Evolutionary conservation across 2,888 invertebrate species (phyloP).

Genomic region (Platycheirus rosarum): DNA sequence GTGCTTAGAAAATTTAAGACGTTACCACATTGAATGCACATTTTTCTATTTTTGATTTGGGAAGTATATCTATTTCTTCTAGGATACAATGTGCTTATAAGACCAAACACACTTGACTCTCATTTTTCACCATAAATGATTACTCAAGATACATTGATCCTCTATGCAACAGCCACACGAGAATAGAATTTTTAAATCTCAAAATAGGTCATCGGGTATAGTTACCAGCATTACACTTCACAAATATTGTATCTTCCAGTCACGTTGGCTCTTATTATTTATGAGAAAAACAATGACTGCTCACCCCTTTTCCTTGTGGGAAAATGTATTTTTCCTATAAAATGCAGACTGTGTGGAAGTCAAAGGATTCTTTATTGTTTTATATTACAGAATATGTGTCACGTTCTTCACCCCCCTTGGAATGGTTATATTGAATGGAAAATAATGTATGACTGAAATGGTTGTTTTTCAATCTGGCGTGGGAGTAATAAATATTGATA

Average conservation of each 20-base stretch:
- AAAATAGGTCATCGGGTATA: neutral
- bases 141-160: too few relatives aligned
- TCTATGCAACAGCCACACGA: neutral
- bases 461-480: conserved; percentile 24
- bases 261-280: conserved; percentile 54
- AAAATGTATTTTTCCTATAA: conserved; percentile 1
- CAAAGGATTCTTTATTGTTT: conserved; percentile 4
- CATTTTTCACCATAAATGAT: neutral
- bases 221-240: neutral
- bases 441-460: conserved; percentile 16
- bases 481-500: conserved; percentile 31
- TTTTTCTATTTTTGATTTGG: too few relatives aligned
- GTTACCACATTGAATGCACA: too few relatives aligned
- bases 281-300: conserved; percentile 49
- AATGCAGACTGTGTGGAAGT: conserved; percentile 22
- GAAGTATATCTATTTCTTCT: too few relatives aligned
- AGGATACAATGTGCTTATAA: too few relatives aligned
- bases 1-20: too few relatives aligned
- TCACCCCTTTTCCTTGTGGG: neutral
- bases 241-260: conserved; percentile 53
- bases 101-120: neutral
- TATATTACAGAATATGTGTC: conserved; percentile 12
- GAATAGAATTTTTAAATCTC: neutral
- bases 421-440: conserved; percentile 35
- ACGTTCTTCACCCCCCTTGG: conserved; percentile 10